Conservation (phyloP, 2,888 invertebrate genomes). For the Erynnis tages region DNA sequence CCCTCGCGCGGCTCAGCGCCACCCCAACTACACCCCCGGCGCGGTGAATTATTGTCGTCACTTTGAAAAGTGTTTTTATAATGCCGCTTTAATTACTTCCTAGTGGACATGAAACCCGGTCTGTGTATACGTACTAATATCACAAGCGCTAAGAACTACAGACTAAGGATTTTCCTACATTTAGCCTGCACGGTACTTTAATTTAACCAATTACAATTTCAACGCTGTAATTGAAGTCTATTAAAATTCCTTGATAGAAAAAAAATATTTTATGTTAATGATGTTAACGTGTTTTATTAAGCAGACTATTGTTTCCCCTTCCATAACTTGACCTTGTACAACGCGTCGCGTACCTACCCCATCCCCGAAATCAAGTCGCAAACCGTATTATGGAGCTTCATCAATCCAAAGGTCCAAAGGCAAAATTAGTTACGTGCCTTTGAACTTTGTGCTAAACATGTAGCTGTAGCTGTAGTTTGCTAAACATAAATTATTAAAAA, state of each 20-base stretch:
- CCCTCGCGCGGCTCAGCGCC: conserved; percentile 54
- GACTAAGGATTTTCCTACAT: too few species aligned
- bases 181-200: too few species aligned
- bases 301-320: conserved; percentile 3
- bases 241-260: too few species aligned
- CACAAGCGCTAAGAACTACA: background rate
- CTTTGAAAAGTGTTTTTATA: conserved; percentile 25
- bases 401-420: background rate
- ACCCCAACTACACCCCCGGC: conserved; percentile 43
- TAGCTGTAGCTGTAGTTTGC: too few species aligned
- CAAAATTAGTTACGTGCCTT: conserved; percentile 20
- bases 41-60: conserved; percentile 33
- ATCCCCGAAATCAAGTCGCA: conserved; percentile 12
- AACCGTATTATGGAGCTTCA: conserved; percentile 16
- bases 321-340: conserved; percentile 27
- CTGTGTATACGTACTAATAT: conserved; percentile 7
- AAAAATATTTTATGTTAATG: too few species aligned
- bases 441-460: conserved; percentile 24
- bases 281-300: background rate
- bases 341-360: conserved; percentile 9
- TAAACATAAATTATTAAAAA: too few species aligned
- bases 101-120: conserved; percentile 18
- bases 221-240: too few species aligned
- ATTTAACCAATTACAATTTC: too few species aligned
- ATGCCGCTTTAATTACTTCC: conserved; percentile 21